These are phyloP conservation scores for Diaphora mendica DNA, from an alignment of 2,888 invertebrate species.

Conservation along the genomic window DNA sequence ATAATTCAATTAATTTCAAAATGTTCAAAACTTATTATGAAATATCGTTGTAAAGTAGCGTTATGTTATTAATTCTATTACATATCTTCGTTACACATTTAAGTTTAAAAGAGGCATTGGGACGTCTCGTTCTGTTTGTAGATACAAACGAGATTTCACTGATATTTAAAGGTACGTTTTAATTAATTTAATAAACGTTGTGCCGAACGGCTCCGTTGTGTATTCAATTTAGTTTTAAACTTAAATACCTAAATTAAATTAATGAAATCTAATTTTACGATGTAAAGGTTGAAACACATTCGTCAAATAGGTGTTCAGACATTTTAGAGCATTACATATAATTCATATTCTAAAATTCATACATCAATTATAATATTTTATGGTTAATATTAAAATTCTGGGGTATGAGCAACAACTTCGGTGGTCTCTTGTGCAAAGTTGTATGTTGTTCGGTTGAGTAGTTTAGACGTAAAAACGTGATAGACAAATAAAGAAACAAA, in stretches of 20 bases:
- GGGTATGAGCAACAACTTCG: too few species aligned
- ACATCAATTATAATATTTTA: not conserved
- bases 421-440: too few species aligned
- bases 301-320: constrained; percentile 22
- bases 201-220: constrained; percentile 40
- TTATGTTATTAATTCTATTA: constrained; percentile 4
- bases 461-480: too few species aligned
- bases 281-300: constrained; percentile 39
- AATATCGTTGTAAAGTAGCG: not conserved
- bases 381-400: not conserved
- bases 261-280: constrained; percentile 45
- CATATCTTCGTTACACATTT: constrained; percentile 5
- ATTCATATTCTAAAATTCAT: not conserved
- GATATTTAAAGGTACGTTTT: constrained; percentile 50
- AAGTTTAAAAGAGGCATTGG: constrained; percentile 28
- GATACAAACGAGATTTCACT: constrained; percentile 48
- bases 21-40: not conserved
- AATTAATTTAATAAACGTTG: constrained; percentile 56
- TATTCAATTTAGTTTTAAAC: constrained; percentile 54
- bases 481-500: too few species aligned
- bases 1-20: not conserved
- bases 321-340: not conserved
- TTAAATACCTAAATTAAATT: constrained; percentile 51
- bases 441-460: too few species aligned
- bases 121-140: constrained; percentile 41